Base-by-base conservation (phyloP, 2,797 vertebrate genomes). In the Crossoptilon crossoptilon region DNA sequence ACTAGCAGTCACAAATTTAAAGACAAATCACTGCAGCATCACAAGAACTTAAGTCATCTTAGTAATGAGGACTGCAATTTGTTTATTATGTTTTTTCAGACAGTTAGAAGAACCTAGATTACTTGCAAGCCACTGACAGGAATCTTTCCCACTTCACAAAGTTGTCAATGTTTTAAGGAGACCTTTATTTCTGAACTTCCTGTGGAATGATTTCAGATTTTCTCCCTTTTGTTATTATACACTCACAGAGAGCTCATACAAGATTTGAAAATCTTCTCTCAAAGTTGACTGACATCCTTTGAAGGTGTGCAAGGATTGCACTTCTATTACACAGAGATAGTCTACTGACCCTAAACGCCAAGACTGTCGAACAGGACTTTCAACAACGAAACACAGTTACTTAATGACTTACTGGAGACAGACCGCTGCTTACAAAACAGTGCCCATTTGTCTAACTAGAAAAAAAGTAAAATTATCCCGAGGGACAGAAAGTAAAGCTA, bases 351-450 rank as follows among this genome's bases (percentile, higher is more conserved):
- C 94, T 81, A 85, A 89, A 79, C 13, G 2, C 62, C 79, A 76
- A 84, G 55, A 69, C 87, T 71, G 90, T 48, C 33, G 46, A 96
- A 96, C 16, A 24, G 71, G 63, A 94, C 71, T 93, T 95, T 91
- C 93, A 95, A 91, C 84, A 91, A 67, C 13, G 53, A 93, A 96
- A 89, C 6, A 6, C 29, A 7, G 84, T 69, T 58, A 43, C 64
- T 80, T 71, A 87, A 93, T 78, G 91, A 53, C 37, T 84, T 74
- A 84, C 93, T 87, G 90, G 85, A 96, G 70, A 53, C 79, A 95
- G 75, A 87, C 89, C 83, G 92, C 96, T 78, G 94, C 88, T 96
- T 85, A 85, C 74, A 91, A 94, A 93, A 87, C 35, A 95, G 84
- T 67, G 24, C 70, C 23, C 1, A 53, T 91, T 79, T 88, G 84